Conservation (phyloP, 2,888 invertebrate species). For the Atethmia centrago region DNA sequence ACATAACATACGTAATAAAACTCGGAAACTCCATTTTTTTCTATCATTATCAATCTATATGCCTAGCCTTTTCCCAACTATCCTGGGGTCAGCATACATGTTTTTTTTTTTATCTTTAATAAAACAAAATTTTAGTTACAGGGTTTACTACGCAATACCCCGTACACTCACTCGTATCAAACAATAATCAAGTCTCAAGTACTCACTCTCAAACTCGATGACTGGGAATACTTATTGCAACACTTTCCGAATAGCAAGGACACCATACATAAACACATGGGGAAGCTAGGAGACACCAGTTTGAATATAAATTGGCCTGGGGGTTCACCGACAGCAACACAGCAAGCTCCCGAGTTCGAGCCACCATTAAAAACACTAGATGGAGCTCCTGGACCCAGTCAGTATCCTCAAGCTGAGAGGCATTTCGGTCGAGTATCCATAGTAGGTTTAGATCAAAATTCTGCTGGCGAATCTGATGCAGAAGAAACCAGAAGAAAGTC, state of each 20-base stretch:
- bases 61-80: neutral
- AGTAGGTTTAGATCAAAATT: neutral
- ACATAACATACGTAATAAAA: neutral
- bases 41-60: too few species aligned
- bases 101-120: neutral
- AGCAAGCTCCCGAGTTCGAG: neutral
- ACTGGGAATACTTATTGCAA: slow-evolving; percentile 80
- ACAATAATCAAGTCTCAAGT: slow-evolving; percentile 78
- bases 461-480: neutral
- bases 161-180: slow-evolving; percentile 77
- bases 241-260: slow-evolving; percentile 79
- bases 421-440: neutral
- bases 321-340: slow-evolving; percentile 2
- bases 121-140: slow-evolving; percentile 73
- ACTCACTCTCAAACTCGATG: slow-evolving; percentile 76
- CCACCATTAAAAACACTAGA: slow-evolving; percentile 10
- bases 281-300: slow-evolving; percentile 29
- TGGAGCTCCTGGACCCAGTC: neutral
- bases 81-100: neutral
- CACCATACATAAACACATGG: slow-evolving; percentile 71
- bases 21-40: neutral
- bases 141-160: slow-evolving; percentile 75
- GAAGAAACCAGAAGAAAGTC: neutral
- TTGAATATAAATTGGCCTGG: slow-evolving; percentile 53
- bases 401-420: neutral